Evolutionary conservation across 2,888 invertebrate species (phyloP), one percentile per base, ranked within the genome.

Genomic region (Thymelicus lineola): DNA sequence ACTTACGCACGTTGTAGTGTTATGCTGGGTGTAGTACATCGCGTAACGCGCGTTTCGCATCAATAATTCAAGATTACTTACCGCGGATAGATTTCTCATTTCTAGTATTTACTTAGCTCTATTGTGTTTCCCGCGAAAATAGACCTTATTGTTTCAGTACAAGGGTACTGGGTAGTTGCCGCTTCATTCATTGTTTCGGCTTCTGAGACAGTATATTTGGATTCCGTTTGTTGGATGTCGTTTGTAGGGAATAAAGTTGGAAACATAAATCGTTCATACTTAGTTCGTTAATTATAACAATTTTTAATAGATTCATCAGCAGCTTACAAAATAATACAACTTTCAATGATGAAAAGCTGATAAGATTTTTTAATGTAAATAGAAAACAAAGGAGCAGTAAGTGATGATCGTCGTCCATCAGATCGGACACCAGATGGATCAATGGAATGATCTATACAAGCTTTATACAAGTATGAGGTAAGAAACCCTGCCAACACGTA

Each of bases 11-110:
- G 46, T 45, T 59, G 64, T 15, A 7, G 71, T 72, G 72, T 65
- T 74, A 62, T 42, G 45, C 20, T 17, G 70, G 17, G 46, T 57
- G 50, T 58, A 55, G 87, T 88, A 86, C 80, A 79, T 75, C 82
- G 83, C 84, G 85, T 82, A 82, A 83, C 84, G 81, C 80, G 80
- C 81, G 81, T 81, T 84, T 83, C 85, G 83, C 87, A 87, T 92
- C 90, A 90, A 91, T 93, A 91, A 91, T 89, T 91, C 89, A 91
- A 87, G 90, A 91, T 91, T 90, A 91, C 82, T 76, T 74, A 74
- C 74, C 72, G 73, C 69, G 77, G 80, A 83, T 83, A 79, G 83
- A 83, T 84, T 82, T 79, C 79, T 80, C 80, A 81, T 81, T 82
- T 80, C 79, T 80, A 80, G 78, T 80, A 78, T 81, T 82, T 80